A percentile compares a stretch with the other conserved stretches of the same genome.
These are phyloP conservation scores for Habroteleia sp. DNA, from an alignment of 2,888 invertebrate genomes.

Conservation along the genomic window DNA sequence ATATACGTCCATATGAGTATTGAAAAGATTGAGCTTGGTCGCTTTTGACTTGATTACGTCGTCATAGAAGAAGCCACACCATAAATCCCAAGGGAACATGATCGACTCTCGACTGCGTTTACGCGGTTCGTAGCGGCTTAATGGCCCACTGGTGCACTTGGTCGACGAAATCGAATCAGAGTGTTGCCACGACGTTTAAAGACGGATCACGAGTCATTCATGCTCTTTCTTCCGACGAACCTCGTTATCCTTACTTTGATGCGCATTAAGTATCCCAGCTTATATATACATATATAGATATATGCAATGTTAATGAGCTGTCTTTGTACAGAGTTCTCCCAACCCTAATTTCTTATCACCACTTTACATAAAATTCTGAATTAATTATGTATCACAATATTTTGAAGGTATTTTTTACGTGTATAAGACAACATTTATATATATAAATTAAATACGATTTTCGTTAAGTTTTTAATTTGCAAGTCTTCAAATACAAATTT, in stretches of 20 bases:
- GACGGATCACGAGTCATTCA: conserved; percentile 59
- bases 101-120: conserved; percentile 55
- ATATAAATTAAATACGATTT: no score
- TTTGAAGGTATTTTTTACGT: conserved; percentile 4
- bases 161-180: conserved; percentile 62
- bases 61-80: conserved; percentile 73
- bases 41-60: conserved; percentile 71
- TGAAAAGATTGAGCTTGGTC: conserved; percentile 36
- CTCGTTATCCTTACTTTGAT: conserved; percentile 46
- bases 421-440: no score
- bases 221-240: conserved; percentile 40
- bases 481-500: no score
- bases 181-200: conserved; percentile 53
- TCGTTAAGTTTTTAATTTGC: no score
- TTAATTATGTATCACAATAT: conserved; percentile 22
- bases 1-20: conserved; percentile 7
- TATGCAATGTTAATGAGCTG: conserved; percentile 16
- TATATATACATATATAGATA: conserved; percentile 11
- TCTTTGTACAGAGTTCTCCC: conserved; percentile 17
- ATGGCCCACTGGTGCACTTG: conserved; percentile 41
- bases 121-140: conserved; percentile 54
- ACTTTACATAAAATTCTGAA: conserved; percentile 22
- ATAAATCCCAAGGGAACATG: conserved; percentile 71
- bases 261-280: conserved; percentile 49
- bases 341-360: conserved; percentile 12